A percentile compares a stretch with the other conserved stretches of the same genome.
Conservation (phyloP, 1,140 invertebrate species). For the Conopomorpha cramerella region DNA sequence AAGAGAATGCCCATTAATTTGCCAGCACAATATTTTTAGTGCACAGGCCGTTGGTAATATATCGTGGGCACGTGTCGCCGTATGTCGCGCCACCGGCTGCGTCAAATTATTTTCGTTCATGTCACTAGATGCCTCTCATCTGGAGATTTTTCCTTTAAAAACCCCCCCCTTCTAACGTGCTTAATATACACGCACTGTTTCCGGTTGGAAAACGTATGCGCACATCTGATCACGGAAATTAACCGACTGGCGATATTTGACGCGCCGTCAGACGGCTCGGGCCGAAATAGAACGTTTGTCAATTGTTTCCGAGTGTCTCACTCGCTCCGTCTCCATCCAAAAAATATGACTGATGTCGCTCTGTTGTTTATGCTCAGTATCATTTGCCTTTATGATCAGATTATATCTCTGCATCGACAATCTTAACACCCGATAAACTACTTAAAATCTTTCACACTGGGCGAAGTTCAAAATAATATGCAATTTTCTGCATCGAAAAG, state of each 20-base stretch:
- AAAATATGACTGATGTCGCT: too few species aligned
- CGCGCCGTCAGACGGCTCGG: too few species aligned
- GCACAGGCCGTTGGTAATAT: conserved; percentile 56
- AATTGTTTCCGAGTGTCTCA: too few species aligned
- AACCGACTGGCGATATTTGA: neutral
- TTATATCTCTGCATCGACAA: too few species aligned
- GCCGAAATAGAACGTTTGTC: too few species aligned
- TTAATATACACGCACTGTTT: conserved; percentile 33
- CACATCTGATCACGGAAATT: neutral
- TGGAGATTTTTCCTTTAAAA: conserved; percentile 57
- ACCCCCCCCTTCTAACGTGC: conserved; percentile 42
- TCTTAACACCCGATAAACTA: too few species aligned
- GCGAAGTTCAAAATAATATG: too few species aligned
- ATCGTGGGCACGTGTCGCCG: conserved; percentile 57
- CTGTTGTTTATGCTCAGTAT: too few species aligned
- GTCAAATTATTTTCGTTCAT: conserved; percentile 61
- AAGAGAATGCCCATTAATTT: conserved; percentile 60
- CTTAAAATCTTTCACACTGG: too few species aligned
- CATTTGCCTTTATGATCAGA: too few species aligned
- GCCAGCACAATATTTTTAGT: conserved; percentile 62
- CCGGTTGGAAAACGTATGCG: conserved; percentile 25
- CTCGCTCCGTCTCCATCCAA: too few species aligned
- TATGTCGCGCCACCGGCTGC: conserved; percentile 54
- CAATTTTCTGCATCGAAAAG: too few species aligned
- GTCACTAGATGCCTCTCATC: conserved; percentile 59